Base-by-base conservation (phyloP, 1,140 invertebrate species). In the Chrysopa pallens region DNA sequence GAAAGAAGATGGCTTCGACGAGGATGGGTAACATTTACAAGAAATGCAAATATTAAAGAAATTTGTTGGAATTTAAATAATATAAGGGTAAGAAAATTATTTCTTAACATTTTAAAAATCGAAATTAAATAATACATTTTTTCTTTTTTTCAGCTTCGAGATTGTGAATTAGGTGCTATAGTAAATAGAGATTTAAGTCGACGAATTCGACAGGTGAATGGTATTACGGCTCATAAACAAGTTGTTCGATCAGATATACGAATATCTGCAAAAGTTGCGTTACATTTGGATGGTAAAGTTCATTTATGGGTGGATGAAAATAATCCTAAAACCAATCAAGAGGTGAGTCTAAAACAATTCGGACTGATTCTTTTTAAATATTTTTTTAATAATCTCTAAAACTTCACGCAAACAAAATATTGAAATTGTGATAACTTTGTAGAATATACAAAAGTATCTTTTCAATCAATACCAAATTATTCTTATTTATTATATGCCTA, bases 21-120 rank as follows among this genome's bases (percentile, higher is more conserved):
- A 39, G 96, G 92, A 36, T 99, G 95, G 95, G 92, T 97, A 5
- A 98, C 95, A 1, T 99, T 97, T 64, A 83, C 91, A 51, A 68
- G 90, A 33, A 81, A 92, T 56, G 93, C 97, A 6, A 97, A 98
- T 59, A 98, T 99, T 46, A 98, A 97, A 61, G 93, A 98, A 61
- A 98, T 98, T 45, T 99, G 95, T 61, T 99, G 93, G 93, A 93
- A 89, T 60, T 70, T 98, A 8, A 98, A 97, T 56, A 96, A 93
- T 53, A 91, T 95, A 46, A 66, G 88, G 51, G 83, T 90, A 64
- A 64, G 61, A 59, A 12, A 9, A 12, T 33, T 33, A 4, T n/a
- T n/a, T 33, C n/a, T 6, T 33, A 33, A 28, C 1, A 31, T 38
- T 29, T 29, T 29, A 8, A 35, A 11, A 36, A 43, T 27, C 14